Percentiles rank a stretch among this genome's conserved stretches.
phyloP scores from a whole-genome alignment of 2,113 vertebrate genomes.

The Meriones unguiculatus region DNA sequence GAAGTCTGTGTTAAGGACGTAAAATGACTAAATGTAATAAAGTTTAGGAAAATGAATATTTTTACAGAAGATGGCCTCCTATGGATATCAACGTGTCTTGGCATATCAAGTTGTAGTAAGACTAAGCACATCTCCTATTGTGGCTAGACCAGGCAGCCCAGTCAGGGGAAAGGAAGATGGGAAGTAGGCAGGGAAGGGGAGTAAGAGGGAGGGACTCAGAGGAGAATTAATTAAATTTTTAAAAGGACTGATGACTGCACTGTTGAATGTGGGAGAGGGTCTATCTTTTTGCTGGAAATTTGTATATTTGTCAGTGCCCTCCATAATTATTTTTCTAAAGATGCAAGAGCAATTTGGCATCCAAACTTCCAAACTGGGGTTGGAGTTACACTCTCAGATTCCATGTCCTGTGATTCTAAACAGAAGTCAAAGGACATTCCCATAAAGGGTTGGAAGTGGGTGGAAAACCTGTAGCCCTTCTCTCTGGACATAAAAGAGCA shows the following conservation, averaged over 20 bases:
- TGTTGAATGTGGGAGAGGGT: not conserved
- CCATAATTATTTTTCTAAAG: not conserved
- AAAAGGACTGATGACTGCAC: not conserved
- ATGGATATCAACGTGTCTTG: too few species aligned
- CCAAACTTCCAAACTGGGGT: not conserved
- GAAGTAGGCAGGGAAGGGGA: too few species aligned
- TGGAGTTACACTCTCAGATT: not conserved
- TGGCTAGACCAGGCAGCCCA: too few species aligned
- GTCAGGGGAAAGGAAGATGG: too few species aligned
- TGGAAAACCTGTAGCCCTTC: not conserved
- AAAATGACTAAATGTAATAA: too few species aligned
- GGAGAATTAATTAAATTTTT: too few species aligned
- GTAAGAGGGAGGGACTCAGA: too few species aligned
- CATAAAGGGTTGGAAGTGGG: not conserved
- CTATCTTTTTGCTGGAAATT: not conserved
- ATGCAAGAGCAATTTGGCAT: not conserved
- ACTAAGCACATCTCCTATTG: too few species aligned
- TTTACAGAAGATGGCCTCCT: too few species aligned
- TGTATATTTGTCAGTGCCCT: not conserved
- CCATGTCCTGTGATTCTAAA: not conserved
- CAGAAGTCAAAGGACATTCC: not conserved
- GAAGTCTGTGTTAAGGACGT: too few species aligned
- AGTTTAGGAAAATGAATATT: too few species aligned
- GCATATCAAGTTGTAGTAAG: too few species aligned
- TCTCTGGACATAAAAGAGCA: not conserved